Evolutionary conservation across 2,888 invertebrate genomes (phyloP), one percentile per base, ranked within the genome.

Genomic region (Melanchra persicariae): DNA sequence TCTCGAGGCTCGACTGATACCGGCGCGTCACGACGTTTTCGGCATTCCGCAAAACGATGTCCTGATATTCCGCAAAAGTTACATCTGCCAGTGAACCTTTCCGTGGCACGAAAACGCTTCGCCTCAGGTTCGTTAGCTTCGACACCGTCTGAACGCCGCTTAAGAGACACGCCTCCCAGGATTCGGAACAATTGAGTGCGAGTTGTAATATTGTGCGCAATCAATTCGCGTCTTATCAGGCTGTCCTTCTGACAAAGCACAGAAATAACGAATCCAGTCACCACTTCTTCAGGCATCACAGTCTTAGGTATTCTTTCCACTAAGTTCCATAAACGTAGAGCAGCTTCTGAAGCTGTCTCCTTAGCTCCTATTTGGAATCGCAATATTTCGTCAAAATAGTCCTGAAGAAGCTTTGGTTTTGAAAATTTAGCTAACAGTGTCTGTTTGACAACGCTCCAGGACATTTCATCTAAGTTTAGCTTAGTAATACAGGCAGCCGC

Each of bases 261-360:
- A 0, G 74, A 74, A 4, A 51, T 58, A 1, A 54, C 62, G 7
- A 69, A 62, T 45, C 69, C 69, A 1, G 69, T 57, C 0, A 30
- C 54, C 0, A 60, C 37, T 0, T 73, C 69, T 26, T 69, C 74
- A 0, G n/a, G 0, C 24, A 74, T 43, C 4, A n/a, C 51, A 0
- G 24, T 19, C 0, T 47, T 58, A 3, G 83, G 84, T 34, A 85
- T 77, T 0, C 69, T 51, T 57, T 81, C 79, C 1, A 84, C 71
- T 0, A 81, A 3, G n/a, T 55, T 65, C 81, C 80, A 82, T 1
- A 84, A 40, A 5, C 82, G 76, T 6, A 80, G 8, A 8, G 62
- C 81, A 19, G 83, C 7, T 60, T 82, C 79, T 0, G n/a, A 22
- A 2, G 62, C 69, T 1, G 69, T 69, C 37, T 69, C 62, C 6